These are phyloP conservation scores for Fundulus diaphanus DNA, from an alignment of 2,797 vertebrate species.

Conservation along the genomic window DNA sequence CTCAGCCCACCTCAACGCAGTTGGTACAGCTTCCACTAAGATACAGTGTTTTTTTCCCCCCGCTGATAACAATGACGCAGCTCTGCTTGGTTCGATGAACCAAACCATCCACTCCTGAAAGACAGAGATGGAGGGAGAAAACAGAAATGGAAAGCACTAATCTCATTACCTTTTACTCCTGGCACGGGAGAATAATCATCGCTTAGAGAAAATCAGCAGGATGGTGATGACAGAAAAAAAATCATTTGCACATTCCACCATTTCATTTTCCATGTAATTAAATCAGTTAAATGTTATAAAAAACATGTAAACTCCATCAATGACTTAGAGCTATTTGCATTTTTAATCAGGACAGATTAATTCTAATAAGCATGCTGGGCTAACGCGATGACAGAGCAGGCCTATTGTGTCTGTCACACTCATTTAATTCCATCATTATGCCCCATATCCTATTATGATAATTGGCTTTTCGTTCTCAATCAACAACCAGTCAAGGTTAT, in stretches of 20 bases:
- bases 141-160: slow-evolving; percentile 64
- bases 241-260: slow-evolving; percentile 65
- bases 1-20: slow-evolving; percentile 61
- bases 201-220: slow-evolving; percentile 64
- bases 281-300: slow-evolving; percentile 82
- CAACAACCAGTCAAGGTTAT: slow-evolving; percentile 77
- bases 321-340: slow-evolving; percentile 83
- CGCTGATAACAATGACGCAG: slow-evolving; percentile 65
- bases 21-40: slow-evolving; percentile 60
- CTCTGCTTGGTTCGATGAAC: slow-evolving; percentile 66
- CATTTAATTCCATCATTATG: slow-evolving; percentile 80
- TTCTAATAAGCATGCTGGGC: slow-evolving; percentile 80
- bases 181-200: slow-evolving; percentile 74
- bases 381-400: slow-evolving; percentile 74
- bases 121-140: slow-evolving; percentile 57
- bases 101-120: slow-evolving; percentile 64
- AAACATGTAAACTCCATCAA: slow-evolving; percentile 83
- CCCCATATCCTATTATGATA: slow-evolving; percentile 81
- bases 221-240: slow-evolving; percentile 55
- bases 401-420: slow-evolving; percentile 81
- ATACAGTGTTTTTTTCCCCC: slow-evolving; percentile 57
- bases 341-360: slow-evolving; percentile 85
- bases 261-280: slow-evolving; percentile 84
- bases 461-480: slow-evolving; percentile 80
- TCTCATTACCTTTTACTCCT: slow-evolving; percentile 77